Conservation (phyloP, 2,113 vertebrate genomes). For the human region DNA sequence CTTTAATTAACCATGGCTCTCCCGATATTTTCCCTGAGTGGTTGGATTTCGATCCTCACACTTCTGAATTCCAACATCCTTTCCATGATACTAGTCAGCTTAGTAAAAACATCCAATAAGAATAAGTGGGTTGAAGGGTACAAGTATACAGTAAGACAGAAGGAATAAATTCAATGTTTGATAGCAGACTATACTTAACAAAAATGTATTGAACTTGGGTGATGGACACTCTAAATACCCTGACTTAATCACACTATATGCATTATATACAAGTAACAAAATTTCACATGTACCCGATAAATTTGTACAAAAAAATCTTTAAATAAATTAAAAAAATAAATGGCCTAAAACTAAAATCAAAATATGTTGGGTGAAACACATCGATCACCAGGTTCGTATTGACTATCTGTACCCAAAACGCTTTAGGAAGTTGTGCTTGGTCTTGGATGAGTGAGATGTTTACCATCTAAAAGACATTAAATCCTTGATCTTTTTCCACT, state of each 20-base stretch:
- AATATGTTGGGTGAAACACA: neutral
- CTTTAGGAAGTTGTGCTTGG: neutral
- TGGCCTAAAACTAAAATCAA: neutral
- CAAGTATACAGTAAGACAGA: neutral
- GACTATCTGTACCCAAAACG: neutral
- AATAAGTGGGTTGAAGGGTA: neutral
- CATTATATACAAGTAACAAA: neutral
- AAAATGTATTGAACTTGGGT: neutral
- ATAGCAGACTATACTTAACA: neutral
- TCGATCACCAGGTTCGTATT: neutral
- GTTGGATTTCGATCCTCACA: neutral
- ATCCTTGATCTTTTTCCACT: neutral
- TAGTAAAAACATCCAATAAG: constrained; percentile 15
- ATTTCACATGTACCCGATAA: neutral
- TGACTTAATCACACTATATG: neutral
- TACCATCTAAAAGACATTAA: neutral
- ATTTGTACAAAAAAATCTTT: neutral
- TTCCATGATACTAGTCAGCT: neutral
- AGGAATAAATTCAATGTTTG: neutral
- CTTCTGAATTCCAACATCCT: constrained; percentile 9
- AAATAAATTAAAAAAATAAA: constrained; percentile 12
- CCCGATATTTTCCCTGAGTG: neutral
- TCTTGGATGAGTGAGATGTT: neutral
- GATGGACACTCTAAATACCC: neutral
- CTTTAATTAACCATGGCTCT: neutral